Percentiles rank a stretch among this genome's conserved stretches.
phyloP scores from a whole-genome alignment of 1,140 invertebrate species.

The Pogonus chalceus region DNA sequence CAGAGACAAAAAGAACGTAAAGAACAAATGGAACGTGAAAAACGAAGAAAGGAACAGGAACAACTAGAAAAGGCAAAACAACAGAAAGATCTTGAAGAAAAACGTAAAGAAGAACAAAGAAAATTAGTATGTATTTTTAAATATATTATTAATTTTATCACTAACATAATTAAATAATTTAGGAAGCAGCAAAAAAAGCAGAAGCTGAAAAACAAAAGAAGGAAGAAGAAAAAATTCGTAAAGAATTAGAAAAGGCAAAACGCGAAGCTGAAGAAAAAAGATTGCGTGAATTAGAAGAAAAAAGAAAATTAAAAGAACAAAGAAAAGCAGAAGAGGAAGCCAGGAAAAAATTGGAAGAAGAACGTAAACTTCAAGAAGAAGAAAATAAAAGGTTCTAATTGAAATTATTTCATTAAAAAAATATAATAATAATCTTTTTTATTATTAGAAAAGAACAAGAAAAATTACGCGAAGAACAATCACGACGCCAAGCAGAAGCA shows the following conservation, averaged over 20 bases:
- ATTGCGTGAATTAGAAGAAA: conserved; percentile 33
- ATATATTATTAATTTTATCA: background rate
- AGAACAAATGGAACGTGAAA: conserved; percentile 33
- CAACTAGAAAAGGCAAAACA: conserved; percentile 33
- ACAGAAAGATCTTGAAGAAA: conserved; percentile 36
- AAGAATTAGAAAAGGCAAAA: conserved; percentile 38
- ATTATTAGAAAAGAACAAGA: conserved; percentile 21
- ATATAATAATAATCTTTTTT: background rate
- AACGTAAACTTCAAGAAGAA: conserved; percentile 34
- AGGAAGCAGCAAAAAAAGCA: conserved; percentile 40
- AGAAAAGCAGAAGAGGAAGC: conserved; percentile 25
- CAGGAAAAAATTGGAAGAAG: conserved; percentile 40
- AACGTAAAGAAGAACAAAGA: conserved; percentile 33
- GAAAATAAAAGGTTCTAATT: conserved; percentile 12
- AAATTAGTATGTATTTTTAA: conserved; percentile 15
- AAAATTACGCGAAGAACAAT: conserved; percentile 37
- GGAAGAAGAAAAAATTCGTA: conserved; percentile 35
- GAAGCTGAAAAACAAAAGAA: conserved; percentile 43
- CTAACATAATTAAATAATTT: conserved; percentile 1
- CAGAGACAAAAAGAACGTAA: conserved; percentile 17
- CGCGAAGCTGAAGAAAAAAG: conserved; percentile 39
- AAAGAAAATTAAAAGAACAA: conserved; percentile 28
- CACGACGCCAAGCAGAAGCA: conserved; percentile 37
- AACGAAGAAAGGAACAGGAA: conserved; percentile 31
- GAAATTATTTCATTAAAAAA: background rate